These are phyloP conservation scores for Chrysopilus asiliformis DNA, from an alignment of 2,888 invertebrate genomes.

Conservation along the genomic window DNA sequence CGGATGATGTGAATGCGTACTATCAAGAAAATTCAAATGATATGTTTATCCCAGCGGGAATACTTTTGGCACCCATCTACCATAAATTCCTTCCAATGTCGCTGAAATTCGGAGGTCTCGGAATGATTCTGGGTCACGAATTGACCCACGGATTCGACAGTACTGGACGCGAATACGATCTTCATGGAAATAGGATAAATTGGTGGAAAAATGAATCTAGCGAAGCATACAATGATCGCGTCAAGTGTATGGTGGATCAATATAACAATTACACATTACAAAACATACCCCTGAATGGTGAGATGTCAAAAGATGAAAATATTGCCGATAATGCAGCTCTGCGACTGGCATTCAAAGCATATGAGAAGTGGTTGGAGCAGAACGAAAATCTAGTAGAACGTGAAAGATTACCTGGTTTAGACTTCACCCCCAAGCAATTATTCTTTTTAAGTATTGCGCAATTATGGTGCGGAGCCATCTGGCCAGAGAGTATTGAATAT, in stretches of 20 bases:
- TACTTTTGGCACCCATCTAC: conserved; percentile 83
- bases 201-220: conserved; percentile 18
- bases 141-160: conserved; percentile 19
- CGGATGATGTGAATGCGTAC: conserved; percentile 80
- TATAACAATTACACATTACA: conserved; percentile 17
- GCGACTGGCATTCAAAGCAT: conserved; percentile 73
- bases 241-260: conserved; percentile 17
- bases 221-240: conserved; percentile 14
- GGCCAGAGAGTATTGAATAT: conserved; percentile 58
- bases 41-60: conserved; percentile 87
- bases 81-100: conserved; percentile 61
- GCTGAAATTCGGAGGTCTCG: conserved; percentile 18
- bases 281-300: too few species aligned
- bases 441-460: conserved; percentile 78
- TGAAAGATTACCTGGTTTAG: conserved; percentile 43
- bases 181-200: conserved; percentile 13
- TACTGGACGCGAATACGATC: conserved; percentile 16
- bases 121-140: conserved; percentile 20
- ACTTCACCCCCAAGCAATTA: conserved; percentile 42
- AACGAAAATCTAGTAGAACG: conserved; percentile 44
- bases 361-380: conserved; percentile 48
- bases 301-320: conserved; percentile 66
- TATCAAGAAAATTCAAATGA: conserved; percentile 86
- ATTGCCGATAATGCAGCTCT: conserved; percentile 88
- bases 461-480: conserved; percentile 60